Evolutionary conservation across 1,140 invertebrate genomes (phyloP).

Genomic region (Heliconius himera): DNA sequence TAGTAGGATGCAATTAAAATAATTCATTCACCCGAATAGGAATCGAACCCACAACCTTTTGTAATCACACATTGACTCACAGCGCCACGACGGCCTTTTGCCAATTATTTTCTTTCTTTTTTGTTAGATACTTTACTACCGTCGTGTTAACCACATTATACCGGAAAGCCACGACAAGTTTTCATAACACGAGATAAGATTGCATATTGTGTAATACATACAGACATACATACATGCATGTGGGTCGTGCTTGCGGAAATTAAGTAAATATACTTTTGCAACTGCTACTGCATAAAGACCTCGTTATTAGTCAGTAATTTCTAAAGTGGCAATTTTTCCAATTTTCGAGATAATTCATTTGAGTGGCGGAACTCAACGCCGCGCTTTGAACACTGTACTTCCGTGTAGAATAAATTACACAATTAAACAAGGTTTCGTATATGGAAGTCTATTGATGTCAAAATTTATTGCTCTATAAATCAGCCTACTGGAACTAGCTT

Average conservation of each 20-base stretch:
- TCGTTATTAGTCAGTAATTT: too few species aligned
- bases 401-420: too few species aligned
- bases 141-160: not conserved
- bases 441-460: not conserved
- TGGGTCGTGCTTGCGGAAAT: not conserved
- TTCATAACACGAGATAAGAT: constrained; percentile 6
- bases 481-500: not conserved
- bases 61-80: too few species aligned
- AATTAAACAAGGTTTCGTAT: not conserved
- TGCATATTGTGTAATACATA: not conserved
- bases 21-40: too few species aligned
- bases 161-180: not conserved
- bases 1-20: too few species aligned
- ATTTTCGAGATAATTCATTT: too few species aligned
- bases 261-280: not conserved
- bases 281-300: not conserved
- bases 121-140: not conserved
- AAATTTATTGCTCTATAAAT: not conserved
- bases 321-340: too few species aligned
- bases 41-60: too few species aligned
- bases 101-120: too few species aligned
- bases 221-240: not conserved
- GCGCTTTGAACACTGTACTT: too few species aligned
- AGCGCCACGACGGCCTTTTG: too few species aligned
- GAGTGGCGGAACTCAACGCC: too few species aligned